Base-by-base conservation (phyloP, 1,140 invertebrate genomes). In the Dendroctonus ponderosae region DNA sequence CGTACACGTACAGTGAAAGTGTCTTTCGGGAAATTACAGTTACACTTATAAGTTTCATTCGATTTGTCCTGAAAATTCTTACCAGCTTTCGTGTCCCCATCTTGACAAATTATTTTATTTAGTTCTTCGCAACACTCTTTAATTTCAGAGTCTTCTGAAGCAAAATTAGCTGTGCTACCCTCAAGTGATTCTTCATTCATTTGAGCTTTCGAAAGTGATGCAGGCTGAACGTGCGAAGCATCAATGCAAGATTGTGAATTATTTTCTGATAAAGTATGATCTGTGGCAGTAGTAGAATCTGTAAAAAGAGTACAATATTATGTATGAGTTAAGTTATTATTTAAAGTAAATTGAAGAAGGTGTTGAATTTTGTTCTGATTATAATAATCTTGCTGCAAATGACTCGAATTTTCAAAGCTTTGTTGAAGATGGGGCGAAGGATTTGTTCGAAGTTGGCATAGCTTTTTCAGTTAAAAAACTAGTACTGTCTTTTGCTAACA, bases 81-180 rank as follows among this genome's bases (percentile, higher is more conserved):
- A 6, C 41, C 57, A 5, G n/a, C n/a, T n/a, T 59, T 46, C 6
- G 12, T 37, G 15, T 11, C 39, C 8, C 26, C 15, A 44, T 59
- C 57, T 14, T 41, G 14, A 14, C 42, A 44, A 14, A 59, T 44
- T 26, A 59, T 59, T n/a, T 26, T 59, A 11, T 59, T 59, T 46
- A 59, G 5, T 39, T 59, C 57, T 44, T 59, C 57, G 26, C 41
- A 59, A 44, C 57, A 14, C 5, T 9, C 51, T 12, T 53, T 53
- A 53, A 5, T 59, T 43, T 44, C 57, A 26, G 57, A 59, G 8
- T 59, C 57, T 1, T 14, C 41, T 11, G 57, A 59, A 43, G 3
- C 14, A 43, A 46, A 12, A 7, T 11, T 43, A 12, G 15, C 57
- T 59, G 11, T 43, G n/a, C 46, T 14, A 26, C 9, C 6, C 6